A percentile compares a stretch with the other conserved stretches of the same genome.
Conservation (phyloP, 1,140 invertebrate species). For the Saccostrea echinata region DNA sequence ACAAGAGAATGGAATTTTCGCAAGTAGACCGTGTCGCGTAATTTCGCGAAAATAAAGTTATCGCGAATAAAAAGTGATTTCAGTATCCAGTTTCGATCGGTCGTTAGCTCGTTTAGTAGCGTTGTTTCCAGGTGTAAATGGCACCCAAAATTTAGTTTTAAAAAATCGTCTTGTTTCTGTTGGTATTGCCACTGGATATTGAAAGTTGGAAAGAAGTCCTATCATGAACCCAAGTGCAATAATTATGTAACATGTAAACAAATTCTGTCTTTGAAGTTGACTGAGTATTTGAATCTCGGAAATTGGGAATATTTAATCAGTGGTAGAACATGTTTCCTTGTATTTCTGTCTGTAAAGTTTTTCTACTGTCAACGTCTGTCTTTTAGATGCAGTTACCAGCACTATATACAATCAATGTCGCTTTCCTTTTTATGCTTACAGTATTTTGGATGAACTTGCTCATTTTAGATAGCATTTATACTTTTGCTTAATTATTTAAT, state of each 20-base stretch:
- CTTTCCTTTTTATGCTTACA: background rate
- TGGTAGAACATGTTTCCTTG: background rate
- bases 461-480: slow-evolving; percentile 19
- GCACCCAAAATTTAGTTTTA: too few relatives aligned
- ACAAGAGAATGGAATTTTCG: too few relatives aligned
- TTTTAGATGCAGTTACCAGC: background rate
- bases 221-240: background rate
- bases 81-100: too few relatives aligned
- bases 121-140: too few relatives aligned
- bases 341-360: background rate
- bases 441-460: slow-evolving; percentile 5
- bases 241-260: background rate
- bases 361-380: background rate
- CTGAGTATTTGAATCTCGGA: background rate
- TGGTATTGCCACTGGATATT: background rate
- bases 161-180: too few relatives aligned
- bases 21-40: too few relatives aligned
- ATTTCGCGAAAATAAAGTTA: too few relatives aligned
- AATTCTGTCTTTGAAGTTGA: background rate
- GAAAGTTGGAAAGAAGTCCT: background rate
- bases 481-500: slow-evolving; percentile 33
- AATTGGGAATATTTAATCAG: background rate
- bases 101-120: too few relatives aligned
- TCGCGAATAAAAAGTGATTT: too few relatives aligned
- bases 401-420: background rate